A percentile compares a stretch with the other conserved stretches of the same genome.
Conservation (phyloP, 2,113 vertebrate species). For the Thomomys bottae region DNA sequence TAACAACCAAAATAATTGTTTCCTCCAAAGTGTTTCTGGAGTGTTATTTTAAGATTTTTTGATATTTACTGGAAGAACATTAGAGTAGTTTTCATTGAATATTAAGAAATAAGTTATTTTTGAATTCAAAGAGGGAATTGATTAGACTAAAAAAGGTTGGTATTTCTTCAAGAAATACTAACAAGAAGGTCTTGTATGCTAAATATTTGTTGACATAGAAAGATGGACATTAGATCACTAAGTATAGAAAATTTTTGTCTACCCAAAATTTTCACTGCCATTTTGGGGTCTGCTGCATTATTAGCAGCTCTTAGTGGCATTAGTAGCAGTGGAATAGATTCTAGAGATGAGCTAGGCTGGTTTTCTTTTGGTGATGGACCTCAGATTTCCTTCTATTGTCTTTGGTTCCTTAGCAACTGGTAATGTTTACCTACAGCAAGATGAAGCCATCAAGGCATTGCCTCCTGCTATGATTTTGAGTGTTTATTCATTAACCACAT, state of each 20-base stretch:
- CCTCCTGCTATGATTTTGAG: conserved; percentile 18
- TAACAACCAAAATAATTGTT: not conserved
- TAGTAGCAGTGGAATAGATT: not conserved
- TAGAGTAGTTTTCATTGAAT: not conserved
- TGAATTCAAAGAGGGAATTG: not conserved
- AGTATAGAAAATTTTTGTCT: not conserved
- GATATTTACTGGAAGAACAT: not conserved
- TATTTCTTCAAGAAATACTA: not conserved
- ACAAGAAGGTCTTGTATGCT: not conserved
- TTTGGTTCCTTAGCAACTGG: conserved; percentile 49
- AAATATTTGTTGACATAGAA: not conserved
- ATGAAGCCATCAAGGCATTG: not conserved
- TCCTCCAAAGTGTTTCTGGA: not conserved
- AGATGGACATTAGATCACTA: not conserved
- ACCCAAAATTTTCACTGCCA: not conserved
- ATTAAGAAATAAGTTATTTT: conserved; percentile 24
- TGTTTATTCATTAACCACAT: conserved; percentile 3
- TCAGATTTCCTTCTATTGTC: conserved; percentile 42
- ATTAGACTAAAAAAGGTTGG: not conserved
- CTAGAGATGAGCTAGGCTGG: not conserved
- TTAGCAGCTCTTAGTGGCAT: not conserved
- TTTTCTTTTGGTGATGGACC: conserved; percentile 16
- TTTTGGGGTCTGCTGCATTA: not conserved
- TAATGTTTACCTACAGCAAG: conserved; percentile 3
- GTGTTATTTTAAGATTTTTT: not conserved